These are phyloP conservation scores for Sylvia borin DNA, from an alignment of 2,797 vertebrate genomes.

Conservation along the genomic window DNA sequence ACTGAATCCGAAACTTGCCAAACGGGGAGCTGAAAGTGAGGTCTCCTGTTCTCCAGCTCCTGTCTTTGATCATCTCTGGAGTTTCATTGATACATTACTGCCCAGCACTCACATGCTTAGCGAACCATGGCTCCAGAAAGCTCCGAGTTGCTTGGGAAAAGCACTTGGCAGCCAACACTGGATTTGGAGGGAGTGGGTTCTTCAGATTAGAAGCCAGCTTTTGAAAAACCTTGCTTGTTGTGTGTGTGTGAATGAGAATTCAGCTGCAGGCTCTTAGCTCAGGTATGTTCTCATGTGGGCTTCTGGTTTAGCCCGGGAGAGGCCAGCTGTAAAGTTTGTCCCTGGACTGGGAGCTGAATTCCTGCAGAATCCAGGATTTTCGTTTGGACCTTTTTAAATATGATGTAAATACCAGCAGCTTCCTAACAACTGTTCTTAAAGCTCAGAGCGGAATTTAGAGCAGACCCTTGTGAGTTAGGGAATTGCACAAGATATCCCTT, in stretches of 20 bases:
- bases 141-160: background rate
- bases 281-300: slow-evolving; percentile 24
- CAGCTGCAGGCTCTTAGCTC: slow-evolving; percentile 35
- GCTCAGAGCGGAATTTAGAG: slow-evolving; percentile 29
- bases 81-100: slow-evolving; percentile 30
- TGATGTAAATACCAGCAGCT: slow-evolving; percentile 52
- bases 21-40: background rate
- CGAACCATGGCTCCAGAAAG: slow-evolving; percentile 44
- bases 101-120: background rate
- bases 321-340: slow-evolving; percentile 48
- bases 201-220: slow-evolving; percentile 1
- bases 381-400: slow-evolving; percentile 23
- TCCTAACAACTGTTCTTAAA: slow-evolving; percentile 47
- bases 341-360: slow-evolving; percentile 27
- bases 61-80: slow-evolving; percentile 18
- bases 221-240: slow-evolving; percentile 3
- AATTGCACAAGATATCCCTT: background rate
- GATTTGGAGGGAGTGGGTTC: background rate
- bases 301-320: slow-evolving; percentile 40
- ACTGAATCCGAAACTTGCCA: background rate
- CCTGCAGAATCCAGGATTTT: slow-evolving; percentile 36
- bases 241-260: slow-evolving; percentile 1
- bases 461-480: background rate
- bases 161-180: background rate
- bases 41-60: background rate